Evolutionary conservation across 2,113 vertebrate genomes (phyloP).

Genomic region (Hippocampus mohnikei): DNA sequence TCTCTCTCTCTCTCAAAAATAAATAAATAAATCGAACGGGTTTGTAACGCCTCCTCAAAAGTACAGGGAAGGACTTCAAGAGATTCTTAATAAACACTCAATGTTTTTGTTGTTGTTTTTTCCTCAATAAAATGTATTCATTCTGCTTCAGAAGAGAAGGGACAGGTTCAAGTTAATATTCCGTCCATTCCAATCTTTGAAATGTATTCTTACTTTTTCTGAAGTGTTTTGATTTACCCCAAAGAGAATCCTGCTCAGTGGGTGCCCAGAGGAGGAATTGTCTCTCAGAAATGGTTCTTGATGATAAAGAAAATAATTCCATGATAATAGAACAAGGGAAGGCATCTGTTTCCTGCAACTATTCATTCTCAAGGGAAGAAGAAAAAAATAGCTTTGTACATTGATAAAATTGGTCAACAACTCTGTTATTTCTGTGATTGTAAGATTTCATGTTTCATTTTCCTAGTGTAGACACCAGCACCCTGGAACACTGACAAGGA

Average conservation of each 20-base stretch:
- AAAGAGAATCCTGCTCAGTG: conserved; percentile 30
- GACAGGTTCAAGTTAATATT: conserved; percentile 19
- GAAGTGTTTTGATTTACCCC: conserved; percentile 33
- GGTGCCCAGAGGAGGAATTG: conserved; percentile 37
- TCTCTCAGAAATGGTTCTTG: conserved; percentile 31
- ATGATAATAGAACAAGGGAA: conserved; percentile 26
- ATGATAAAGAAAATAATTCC: conserved; percentile 42
- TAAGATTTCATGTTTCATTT: conserved; percentile 16
- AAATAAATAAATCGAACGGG: conserved; percentile 58
- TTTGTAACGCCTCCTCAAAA: conserved; percentile 58
- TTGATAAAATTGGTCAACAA: conserved; percentile 42
- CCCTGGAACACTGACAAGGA: not conserved
- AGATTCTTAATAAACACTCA: conserved; percentile 65
- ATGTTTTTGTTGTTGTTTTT: conserved; percentile 26
- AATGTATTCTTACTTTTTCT: conserved; percentile 20
- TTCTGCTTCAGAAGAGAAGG: conserved; percentile 15
- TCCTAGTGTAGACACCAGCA: not conserved
- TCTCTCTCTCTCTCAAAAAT: too few species aligned
- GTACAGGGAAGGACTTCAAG: conserved; percentile 54
- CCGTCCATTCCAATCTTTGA: conserved; percentile 28
- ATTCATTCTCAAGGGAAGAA: conserved; percentile 31
- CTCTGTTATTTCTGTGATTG: conserved; percentile 8
- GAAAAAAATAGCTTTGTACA: conserved; percentile 12
- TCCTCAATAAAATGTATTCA: conserved; percentile 24
- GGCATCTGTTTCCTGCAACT: conserved; percentile 13